These are phyloP conservation scores for Cyaniris semiargus DNA, from an alignment of 2,888 invertebrate genomes.

Conservation along the genomic window DNA sequence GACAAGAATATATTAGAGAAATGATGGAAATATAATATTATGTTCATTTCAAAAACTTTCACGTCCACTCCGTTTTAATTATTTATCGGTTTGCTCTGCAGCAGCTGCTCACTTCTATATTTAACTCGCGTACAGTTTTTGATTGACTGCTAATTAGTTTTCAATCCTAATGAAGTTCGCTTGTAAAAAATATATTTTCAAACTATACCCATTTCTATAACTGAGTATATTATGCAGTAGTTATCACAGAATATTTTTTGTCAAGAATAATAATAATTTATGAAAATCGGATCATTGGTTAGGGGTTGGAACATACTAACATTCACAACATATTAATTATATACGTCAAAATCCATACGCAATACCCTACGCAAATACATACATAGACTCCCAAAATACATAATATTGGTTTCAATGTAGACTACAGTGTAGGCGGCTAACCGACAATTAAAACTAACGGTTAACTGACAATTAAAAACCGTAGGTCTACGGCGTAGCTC, in stretches of 20 bases:
- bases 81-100: neutral
- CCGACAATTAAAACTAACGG: no score
- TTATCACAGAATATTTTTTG: no score
- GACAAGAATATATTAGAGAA: conserved; percentile 1
- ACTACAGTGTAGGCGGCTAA: no score
- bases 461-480: neutral
- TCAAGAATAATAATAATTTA: no score
- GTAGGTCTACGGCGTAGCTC: neutral
- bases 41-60: conserved; percentile 6
- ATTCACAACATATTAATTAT: no score
- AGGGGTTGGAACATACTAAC: no score
- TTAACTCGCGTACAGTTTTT: neutral
- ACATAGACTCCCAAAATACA: no score
- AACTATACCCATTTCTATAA: neutral
- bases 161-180: neutral
- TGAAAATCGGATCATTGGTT: no score
- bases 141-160: neutral
- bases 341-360: no score
- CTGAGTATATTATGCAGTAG: no score
- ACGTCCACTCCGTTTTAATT: conserved; percentile 6
- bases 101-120: neutral
- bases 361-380: no score
- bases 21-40: neutral
- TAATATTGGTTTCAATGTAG: no score
- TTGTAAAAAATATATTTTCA: neutral